Conservation (phyloP, 2,888 invertebrate species). For the Pimpla rufipes region DNA sequence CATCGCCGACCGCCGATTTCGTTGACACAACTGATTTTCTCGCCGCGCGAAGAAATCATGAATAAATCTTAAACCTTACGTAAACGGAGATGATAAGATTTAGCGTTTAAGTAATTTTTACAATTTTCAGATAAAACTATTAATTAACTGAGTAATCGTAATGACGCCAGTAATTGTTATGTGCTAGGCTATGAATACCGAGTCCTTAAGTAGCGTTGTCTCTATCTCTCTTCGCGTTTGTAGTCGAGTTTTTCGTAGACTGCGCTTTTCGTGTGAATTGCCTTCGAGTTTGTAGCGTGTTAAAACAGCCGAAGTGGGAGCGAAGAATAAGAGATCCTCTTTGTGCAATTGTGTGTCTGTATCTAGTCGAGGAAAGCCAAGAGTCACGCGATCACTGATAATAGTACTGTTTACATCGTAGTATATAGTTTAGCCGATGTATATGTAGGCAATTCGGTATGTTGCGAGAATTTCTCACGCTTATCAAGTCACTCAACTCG, state of each 20-base stretch:
- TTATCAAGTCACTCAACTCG: neutral
- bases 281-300: slow-evolving; percentile 49
- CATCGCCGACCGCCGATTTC: no score
- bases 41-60: slow-evolving; percentile 56
- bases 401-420: slow-evolving; percentile 16
- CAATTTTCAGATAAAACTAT: slow-evolving; percentile 76
- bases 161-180: slow-evolving; percentile 22
- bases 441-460: neutral
- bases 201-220: neutral
- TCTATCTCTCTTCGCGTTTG: slow-evolving; percentile 45
- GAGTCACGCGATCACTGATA: slow-evolving; percentile 44
- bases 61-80: slow-evolving; percentile 59
- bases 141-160: slow-evolving; percentile 29
- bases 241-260: slow-evolving; percentile 41
- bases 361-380: slow-evolving; percentile 12
- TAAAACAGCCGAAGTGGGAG: slow-evolving; percentile 11
- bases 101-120: slow-evolving; percentile 78
- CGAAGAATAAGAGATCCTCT: slow-evolving; percentile 29
- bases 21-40: no score
- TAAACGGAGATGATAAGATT: slow-evolving; percentile 61
- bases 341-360: slow-evolving; percentile 42
- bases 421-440: slow-evolving; percentile 2
- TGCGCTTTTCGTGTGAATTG: slow-evolving; percentile 65
- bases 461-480: slow-evolving; percentile 17
- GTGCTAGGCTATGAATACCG: slow-evolving; percentile 12